phyloP scores from a whole-genome alignment of 2,888 invertebrate species.

The Sepiola atlantica region DNA sequence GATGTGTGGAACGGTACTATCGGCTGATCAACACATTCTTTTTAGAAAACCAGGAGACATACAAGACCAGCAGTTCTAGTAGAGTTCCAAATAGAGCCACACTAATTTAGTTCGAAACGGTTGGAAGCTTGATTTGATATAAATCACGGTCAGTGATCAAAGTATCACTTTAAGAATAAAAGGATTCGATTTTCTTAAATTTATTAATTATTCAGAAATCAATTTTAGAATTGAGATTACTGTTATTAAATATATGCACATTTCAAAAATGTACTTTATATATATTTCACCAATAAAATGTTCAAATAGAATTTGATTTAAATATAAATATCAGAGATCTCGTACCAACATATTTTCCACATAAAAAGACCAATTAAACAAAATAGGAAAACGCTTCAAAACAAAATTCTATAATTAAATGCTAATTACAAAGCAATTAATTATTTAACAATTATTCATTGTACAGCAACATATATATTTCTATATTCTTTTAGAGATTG shows the following conservation, averaged over 20 bases:
- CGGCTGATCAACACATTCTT: neutral
- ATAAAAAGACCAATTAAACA: neutral
- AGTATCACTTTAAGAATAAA: conserved; percentile 22
- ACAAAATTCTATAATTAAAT: neutral
- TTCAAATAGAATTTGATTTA: neutral
- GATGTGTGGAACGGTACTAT: neutral
- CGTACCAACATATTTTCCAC: neutral
- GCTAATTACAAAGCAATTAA: neutral
- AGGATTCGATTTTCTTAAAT: neutral
- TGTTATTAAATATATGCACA: neutral
- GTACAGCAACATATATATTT: neutral
- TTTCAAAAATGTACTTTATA: neutral
- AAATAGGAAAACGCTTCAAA: neutral
- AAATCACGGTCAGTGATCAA: conserved; percentile 13
- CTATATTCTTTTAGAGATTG: neutral
- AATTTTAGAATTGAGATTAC: neutral
- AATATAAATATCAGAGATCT: neutral
- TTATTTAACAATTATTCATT: neutral
- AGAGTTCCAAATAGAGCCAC: conserved; percentile 6
- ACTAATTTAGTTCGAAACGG: conserved; percentile 8
- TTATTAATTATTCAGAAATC: neutral
- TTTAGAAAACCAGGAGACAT: conserved; percentile 32
- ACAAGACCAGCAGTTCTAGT: conserved; percentile 1
- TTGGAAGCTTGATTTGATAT: conserved; percentile 32
- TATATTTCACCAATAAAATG: neutral